A percentile compares a stretch with the other conserved stretches of the same genome.
Conservation (phyloP, 2,113 vertebrate species). For the Mellivora capensis region DNA sequence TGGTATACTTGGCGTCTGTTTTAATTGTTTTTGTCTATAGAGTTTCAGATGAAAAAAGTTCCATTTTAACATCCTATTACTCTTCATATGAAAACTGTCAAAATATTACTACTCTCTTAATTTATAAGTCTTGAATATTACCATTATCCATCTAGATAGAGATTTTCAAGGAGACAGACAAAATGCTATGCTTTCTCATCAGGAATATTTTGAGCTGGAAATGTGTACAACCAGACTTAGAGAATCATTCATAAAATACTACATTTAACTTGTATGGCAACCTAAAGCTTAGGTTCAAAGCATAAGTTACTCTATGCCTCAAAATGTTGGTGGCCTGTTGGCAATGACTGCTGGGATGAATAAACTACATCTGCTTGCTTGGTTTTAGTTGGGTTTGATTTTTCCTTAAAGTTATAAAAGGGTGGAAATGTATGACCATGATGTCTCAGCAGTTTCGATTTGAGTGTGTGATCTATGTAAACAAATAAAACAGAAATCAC, state of each 20-base stretch:
- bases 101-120: not conserved
- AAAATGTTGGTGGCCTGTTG: not conserved
- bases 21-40: not conserved
- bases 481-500: not conserved
- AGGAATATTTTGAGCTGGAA: not conserved
- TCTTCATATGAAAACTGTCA: not conserved
- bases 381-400: not conserved
- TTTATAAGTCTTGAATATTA: slow-evolving; percentile 12
- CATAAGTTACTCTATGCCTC: not conserved
- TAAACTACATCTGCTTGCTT: not conserved
- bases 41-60: not conserved
- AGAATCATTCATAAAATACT: not conserved
- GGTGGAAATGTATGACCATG: not conserved
- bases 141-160: not conserved
- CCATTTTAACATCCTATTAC: not conserved
- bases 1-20: not conserved
- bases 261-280: not conserved
- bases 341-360: not conserved
- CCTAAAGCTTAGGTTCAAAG: not conserved
- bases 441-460: not conserved
- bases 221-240: accelerated
- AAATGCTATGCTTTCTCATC: not conserved
- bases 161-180: not conserved
- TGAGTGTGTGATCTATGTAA: not conserved
- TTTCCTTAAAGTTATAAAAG: not conserved